phyloP scores from a whole-genome alignment of 2,797 vertebrate genomes.

The Enteromius fasciolatus region DNA sequence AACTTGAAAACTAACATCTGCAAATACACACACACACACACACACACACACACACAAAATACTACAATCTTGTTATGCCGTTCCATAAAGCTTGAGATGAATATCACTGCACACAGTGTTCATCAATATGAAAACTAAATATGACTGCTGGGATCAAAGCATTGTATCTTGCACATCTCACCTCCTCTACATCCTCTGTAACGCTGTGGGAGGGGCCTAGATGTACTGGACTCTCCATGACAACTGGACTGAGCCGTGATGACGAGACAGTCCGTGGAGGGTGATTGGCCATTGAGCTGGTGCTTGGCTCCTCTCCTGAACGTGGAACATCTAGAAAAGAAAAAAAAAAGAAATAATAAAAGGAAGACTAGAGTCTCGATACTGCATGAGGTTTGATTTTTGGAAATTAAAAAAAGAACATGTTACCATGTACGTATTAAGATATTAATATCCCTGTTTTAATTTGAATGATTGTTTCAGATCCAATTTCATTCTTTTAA shows the following conservation, averaged over 20 bases:
- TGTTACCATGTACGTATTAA: neutral
- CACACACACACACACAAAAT: too few relatives aligned
- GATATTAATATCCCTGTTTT: neutral
- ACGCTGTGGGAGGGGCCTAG: slow-evolving; percentile 63
- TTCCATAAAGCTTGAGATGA: neutral
- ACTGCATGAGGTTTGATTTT: neutral
- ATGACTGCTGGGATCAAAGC: neutral
- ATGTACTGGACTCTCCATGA: slow-evolving; percentile 71
- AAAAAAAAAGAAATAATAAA: slow-evolving; percentile 2
- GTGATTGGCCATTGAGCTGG: slow-evolving; percentile 65
- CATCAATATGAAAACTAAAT: neutral
- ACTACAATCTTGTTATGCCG: neutral
- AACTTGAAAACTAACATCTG: neutral
- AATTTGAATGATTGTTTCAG: neutral
- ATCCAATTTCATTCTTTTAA: neutral
- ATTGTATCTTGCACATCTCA: slow-evolving; percentile 11
- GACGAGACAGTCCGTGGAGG: slow-evolving; percentile 66
- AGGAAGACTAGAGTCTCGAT: neutral
- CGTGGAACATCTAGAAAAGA: slow-evolving; percentile 61
- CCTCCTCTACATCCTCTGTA: slow-evolving; percentile 61
- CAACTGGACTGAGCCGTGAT: slow-evolving; percentile 70
- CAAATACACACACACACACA: neutral
- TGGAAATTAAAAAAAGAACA: neutral
- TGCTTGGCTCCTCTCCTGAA: slow-evolving; percentile 72
- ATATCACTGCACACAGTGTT: neutral